These are phyloP conservation scores for Epizoanthus ramosus DNA, from an alignment of 92 coral and sea anemone species.

Conservation along the genomic window DNA sequence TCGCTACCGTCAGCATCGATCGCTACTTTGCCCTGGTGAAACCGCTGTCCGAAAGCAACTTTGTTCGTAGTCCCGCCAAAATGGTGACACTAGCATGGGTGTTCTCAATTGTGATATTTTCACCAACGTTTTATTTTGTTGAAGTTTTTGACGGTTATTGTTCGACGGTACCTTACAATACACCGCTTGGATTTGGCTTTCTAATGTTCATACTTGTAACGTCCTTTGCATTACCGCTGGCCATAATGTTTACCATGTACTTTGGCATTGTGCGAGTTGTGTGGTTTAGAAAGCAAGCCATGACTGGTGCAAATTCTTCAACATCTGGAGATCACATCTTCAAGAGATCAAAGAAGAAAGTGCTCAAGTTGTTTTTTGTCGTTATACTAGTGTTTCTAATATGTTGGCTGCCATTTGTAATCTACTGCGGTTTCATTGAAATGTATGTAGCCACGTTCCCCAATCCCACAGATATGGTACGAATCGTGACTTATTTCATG, in stretches of 20 bases:
- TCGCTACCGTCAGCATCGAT: constrained; percentile 52
- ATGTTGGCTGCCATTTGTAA: constrained; percentile 69
- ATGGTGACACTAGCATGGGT: constrained; percentile 71
- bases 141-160: constrained; percentile 60
- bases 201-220: constrained; percentile 50
- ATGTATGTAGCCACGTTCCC: constrained; percentile 52
- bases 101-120: constrained; percentile 53
- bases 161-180: constrained; percentile 60
- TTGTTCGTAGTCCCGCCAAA: constrained; percentile 54
- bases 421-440: constrained; percentile 64
- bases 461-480: constrained; percentile 59
- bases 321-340: constrained; percentile 43
- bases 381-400: constrained; percentile 55
- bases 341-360: constrained; percentile 64
- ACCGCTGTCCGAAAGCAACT: constrained; percentile 43
- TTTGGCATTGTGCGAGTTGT: constrained; percentile 56
- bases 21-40: constrained; percentile 69
- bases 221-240: constrained; percentile 57
- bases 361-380: constrained; percentile 52
- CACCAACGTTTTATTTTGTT: constrained; percentile 59
- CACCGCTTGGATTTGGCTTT: constrained; percentile 39
- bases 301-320: constrained; percentile 28
- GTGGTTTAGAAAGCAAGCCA: constrained; percentile 52
- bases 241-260: constrained; percentile 57
- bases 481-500: constrained; percentile 54